Evolutionary conservation across 1,140 invertebrate species (phyloP).

Genomic region (Drosophila simulans): DNA sequence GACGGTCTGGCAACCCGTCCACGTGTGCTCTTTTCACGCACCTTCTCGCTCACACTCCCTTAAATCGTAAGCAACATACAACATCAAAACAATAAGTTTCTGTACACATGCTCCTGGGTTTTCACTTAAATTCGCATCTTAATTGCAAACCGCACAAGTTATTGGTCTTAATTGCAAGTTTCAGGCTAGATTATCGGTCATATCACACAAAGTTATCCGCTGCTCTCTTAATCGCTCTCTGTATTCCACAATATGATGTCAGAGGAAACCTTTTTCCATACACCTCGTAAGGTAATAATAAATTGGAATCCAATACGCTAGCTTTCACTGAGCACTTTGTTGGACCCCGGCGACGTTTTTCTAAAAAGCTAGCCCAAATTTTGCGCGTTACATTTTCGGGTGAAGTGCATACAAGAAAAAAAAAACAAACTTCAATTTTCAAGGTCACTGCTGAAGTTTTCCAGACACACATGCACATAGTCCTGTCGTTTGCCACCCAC

Average conservation of each 20-base stretch:
- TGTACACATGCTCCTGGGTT: slow-evolving; percentile 13
- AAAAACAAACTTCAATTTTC: slow-evolving; percentile 41
- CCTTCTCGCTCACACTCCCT: slow-evolving; percentile 28
- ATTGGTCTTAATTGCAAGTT: background rate
- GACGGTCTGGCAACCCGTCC: slow-evolving; percentile 22
- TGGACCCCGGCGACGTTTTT: background rate
- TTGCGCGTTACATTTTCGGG: slow-evolving; percentile 13
- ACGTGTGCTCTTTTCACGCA: slow-evolving; percentile 31
- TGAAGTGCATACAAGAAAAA: slow-evolving; percentile 3
- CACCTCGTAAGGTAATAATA: slow-evolving; percentile 5
- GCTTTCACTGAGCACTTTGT: background rate
- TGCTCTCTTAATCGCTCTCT: slow-evolving; percentile 11
- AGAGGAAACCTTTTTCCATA: slow-evolving; percentile 21
- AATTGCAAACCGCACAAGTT: background rate
- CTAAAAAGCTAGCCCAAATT: background rate
- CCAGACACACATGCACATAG: slow-evolving; percentile 4
- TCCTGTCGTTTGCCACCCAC: background rate
- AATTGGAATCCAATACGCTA: slow-evolving; percentile 1
- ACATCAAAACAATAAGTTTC: slow-evolving; percentile 42
- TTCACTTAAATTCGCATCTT: slow-evolving; percentile 8
- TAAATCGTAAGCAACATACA: slow-evolving; percentile 31
- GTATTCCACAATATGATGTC: slow-evolving; percentile 19
- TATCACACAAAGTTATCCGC: background rate
- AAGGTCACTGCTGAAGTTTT: slow-evolving; percentile 36
- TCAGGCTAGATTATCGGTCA: background rate